Percentiles rank a stretch among this genome's conserved stretches.
phyloP scores from a whole-genome alignment of 1,140 invertebrate species.

The Aphaenogaster ashmeadi region DNA sequence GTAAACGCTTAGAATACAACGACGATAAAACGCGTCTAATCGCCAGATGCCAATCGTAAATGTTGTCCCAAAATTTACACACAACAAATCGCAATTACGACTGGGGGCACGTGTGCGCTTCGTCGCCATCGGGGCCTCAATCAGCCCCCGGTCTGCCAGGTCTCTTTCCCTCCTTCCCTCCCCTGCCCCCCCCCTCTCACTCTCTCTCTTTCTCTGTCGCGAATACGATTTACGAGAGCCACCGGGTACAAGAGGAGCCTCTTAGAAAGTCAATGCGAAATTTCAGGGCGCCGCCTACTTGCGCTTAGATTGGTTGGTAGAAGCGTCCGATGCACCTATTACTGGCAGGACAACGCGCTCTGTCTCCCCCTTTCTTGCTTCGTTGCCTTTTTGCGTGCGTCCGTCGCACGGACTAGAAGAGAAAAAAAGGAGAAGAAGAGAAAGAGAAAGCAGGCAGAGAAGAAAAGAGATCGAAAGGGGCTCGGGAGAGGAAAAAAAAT shows the following conservation, averaged over 20 bases:
- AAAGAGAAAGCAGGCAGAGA: background rate
- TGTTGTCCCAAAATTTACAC: conserved; percentile 48
- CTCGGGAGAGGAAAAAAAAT: conserved; percentile 21
- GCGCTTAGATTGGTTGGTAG: conserved; percentile 51
- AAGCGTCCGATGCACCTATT: conserved; percentile 61
- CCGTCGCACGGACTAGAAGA: conserved; percentile 7
- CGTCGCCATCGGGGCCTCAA: conserved; percentile 17
- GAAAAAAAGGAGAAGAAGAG: background rate
- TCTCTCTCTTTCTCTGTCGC: background rate
- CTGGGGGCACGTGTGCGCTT: conserved; percentile 41
- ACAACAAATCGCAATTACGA: conserved; percentile 55
- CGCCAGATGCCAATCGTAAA: conserved; percentile 39
- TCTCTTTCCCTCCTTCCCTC: background rate
- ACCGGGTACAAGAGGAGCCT: conserved; percentile 62
- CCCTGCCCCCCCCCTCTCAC: background rate
- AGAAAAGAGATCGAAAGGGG: background rate
- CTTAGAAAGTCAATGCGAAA: conserved; percentile 73
- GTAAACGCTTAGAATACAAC: background rate
- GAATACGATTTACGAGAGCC: conserved; percentile 71
- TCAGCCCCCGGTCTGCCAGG: conserved; percentile 18
- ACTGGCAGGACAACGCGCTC: conserved; percentile 48
- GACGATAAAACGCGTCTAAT: conserved; percentile 52
- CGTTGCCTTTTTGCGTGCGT: conserved; percentile 53
- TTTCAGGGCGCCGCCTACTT: conserved; percentile 75
- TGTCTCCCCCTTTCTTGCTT: conserved; percentile 45